Conservation (phyloP, 2,797 vertebrate genomes). For the Siniperca obscura region DNA sequence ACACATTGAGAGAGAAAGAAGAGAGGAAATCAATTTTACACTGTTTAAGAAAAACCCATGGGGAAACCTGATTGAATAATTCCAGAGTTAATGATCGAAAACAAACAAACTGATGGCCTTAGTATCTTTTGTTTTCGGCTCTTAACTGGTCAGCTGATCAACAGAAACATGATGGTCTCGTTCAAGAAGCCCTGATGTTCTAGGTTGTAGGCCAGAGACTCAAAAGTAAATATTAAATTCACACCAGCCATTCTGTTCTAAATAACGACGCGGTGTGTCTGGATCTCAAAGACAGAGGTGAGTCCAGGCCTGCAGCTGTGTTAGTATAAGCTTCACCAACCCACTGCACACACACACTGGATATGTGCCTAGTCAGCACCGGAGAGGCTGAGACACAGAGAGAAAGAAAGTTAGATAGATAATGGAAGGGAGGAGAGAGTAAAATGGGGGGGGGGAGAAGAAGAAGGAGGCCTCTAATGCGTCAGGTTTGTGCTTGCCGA, state of each 20-base stretch:
- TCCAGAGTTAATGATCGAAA: neutral
- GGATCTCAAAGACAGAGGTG: constrained; percentile 57
- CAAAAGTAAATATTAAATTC: constrained; percentile 36
- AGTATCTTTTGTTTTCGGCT: neutral
- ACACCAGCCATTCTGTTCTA: constrained; percentile 31
- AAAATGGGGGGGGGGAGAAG: constrained; percentile 19
- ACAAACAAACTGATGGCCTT: neutral
- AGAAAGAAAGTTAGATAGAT: constrained; percentile 39
- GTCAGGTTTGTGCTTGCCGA: constrained; percentile 41
- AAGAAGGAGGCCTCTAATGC: constrained; percentile 56
- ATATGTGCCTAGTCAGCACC: constrained; percentile 77
- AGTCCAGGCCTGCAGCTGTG: constrained; percentile 73
- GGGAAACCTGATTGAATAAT: neutral
- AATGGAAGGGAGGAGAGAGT: constrained; percentile 28
- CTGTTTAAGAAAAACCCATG: neutral
- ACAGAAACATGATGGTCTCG: neutral
- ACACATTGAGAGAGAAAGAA: neutral
- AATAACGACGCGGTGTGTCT: constrained; percentile 14
- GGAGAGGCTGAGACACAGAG: constrained; percentile 43
- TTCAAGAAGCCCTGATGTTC: constrained; percentile 2
- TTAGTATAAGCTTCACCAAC: constrained; percentile 74
- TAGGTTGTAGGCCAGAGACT: constrained; percentile 5
- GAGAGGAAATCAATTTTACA: neutral
- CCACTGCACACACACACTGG: constrained; percentile 44
- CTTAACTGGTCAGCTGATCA: neutral